Percentiles rank a stretch among this genome's conserved stretches.
Evolutionary conservation across 2,797 vertebrate genomes (phyloP).

Genomic region (Arnoldichthys spilopterus): DNA sequence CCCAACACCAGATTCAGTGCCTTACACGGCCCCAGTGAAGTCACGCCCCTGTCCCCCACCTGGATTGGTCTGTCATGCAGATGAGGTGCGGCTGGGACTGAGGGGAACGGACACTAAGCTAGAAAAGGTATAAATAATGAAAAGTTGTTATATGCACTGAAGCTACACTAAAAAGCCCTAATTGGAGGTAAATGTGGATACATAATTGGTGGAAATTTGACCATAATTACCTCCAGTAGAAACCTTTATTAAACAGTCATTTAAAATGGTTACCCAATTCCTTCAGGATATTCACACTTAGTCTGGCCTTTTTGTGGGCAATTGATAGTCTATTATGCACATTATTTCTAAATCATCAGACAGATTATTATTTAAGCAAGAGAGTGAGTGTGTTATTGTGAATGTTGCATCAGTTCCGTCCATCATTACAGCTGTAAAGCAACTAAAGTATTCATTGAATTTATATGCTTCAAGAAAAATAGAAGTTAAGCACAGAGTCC

Average conservation of each 20-base stretch:
- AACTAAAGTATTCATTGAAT: background rate
- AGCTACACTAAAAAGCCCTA: background rate
- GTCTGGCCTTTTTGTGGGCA: slow-evolving; percentile 23
- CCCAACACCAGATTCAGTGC: slow-evolving; percentile 55
- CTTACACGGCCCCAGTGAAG: slow-evolving; percentile 57
- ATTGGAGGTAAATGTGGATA: slow-evolving; percentile 31
- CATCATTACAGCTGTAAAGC: background rate
- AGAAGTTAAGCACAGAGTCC: background rate
- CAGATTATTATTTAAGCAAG: background rate
- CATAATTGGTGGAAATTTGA: slow-evolving; percentile 17
- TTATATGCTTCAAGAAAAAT: background rate
- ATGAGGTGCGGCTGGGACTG: slow-evolving; percentile 68
- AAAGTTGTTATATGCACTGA: background rate
- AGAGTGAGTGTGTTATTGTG: background rate
- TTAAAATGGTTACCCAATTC: slow-evolving; percentile 24
- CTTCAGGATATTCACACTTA: slow-evolving; percentile 23
- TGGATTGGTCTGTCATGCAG: slow-evolving; percentile 71
- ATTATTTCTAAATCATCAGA: slow-evolving; percentile 15
- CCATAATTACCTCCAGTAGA: slow-evolving; percentile 18
- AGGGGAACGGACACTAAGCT: slow-evolving; percentile 72
- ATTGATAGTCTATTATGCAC: slow-evolving; percentile 25
- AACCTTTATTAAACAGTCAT: background rate
- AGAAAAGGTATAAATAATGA: slow-evolving; percentile 72
- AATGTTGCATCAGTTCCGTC: background rate
- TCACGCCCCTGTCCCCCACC: slow-evolving; percentile 73